phyloP scores from a whole-genome alignment of 2,888 invertebrate genomes.

The Chrysomela aeneicollis region DNA sequence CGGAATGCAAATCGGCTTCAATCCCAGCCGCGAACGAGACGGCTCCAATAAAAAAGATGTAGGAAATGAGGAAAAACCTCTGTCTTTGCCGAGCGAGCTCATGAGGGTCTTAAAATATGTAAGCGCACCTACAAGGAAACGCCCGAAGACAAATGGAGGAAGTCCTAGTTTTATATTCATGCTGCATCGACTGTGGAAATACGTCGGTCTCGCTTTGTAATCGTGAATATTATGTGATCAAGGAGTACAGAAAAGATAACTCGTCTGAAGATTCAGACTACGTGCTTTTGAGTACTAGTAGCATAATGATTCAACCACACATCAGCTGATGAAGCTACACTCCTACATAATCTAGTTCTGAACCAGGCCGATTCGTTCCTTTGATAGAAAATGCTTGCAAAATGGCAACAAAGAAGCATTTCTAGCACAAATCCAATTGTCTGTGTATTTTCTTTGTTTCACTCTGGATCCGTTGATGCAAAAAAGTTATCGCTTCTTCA shows the following conservation, averaged over 20 bases:
- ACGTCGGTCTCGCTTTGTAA: conserved; percentile 27
- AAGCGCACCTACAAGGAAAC: too few species aligned
- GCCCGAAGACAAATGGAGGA: conserved; percentile 41
- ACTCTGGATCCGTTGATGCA: conserved; percentile 23
- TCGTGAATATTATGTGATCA: too few species aligned
- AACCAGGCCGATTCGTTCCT: too few species aligned
- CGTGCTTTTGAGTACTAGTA: too few species aligned
- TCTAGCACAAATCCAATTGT: too few species aligned
- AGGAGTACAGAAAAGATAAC: too few species aligned
- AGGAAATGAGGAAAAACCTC: conserved; percentile 40
- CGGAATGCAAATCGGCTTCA: conserved; percentile 23
- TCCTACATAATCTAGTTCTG: too few species aligned
- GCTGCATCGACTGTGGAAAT: conserved; percentile 36
- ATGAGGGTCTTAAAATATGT: conserved; percentile 40
- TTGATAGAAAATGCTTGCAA: too few species aligned
- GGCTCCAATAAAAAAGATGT: conserved; percentile 22
- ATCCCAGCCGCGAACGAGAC: conserved; percentile 18
- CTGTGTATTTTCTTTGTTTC: not conserved
- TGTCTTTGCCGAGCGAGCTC: conserved; percentile 39
- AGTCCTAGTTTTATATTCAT: conserved; percentile 41
- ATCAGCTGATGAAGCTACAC: too few species aligned
- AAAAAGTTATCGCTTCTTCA: conserved; percentile 5
- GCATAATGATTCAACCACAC: too few species aligned
- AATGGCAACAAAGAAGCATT: too few species aligned
- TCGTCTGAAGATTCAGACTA: too few species aligned